A percentile compares a stretch with the other conserved stretches of the same genome.
These are phyloP conservation scores for Eutolmus rufibarbis DNA, from an alignment of 2,888 invertebrate species.

Conservation along the genomic window DNA sequence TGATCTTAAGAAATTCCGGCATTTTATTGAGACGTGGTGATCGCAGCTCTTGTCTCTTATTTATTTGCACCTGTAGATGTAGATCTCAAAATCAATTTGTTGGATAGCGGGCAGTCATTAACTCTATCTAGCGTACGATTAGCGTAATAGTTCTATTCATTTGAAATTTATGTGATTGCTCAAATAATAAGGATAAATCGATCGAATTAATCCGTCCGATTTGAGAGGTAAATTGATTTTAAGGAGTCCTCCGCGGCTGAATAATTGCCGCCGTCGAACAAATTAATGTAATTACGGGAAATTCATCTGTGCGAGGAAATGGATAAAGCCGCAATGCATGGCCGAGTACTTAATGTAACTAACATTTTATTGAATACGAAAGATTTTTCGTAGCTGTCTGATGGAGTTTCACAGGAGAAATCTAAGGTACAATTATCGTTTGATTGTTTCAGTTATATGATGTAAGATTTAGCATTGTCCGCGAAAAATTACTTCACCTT, in stretches of 20 bases:
- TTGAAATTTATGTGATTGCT: conserved; percentile 30
- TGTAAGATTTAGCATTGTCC: background rate
- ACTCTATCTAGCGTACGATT: conserved; percentile 25
- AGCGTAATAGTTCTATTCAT: conserved; percentile 34
- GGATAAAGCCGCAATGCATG: background rate
- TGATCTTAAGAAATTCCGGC: conserved; percentile 34
- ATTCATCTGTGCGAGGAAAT: background rate
- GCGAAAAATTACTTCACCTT: background rate
- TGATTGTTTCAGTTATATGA: background rate
- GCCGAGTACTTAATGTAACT: background rate
- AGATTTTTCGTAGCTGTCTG: background rate
- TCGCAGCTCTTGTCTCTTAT: conserved; percentile 31
- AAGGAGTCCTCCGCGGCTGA: background rate
- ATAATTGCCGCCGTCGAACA: background rate
- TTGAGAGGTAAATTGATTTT: conserved; percentile 35
- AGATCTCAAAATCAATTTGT: conserved; percentile 37
- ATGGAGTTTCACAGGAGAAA: background rate
- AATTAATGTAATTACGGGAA: background rate
- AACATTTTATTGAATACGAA: background rate
- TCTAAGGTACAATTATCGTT: background rate
- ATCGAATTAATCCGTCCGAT: conserved; percentile 34
- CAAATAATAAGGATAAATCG: conserved; percentile 36
- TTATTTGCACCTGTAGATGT: conserved; percentile 30
- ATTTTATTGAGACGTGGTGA: conserved; percentile 29
- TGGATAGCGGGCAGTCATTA: conserved; percentile 34